Percentiles rank a stretch among this genome's conserved stretches.
phyloP scores from a whole-genome alignment of 1,140 invertebrate genomes.

The Anadara kagoshimensis region DNA sequence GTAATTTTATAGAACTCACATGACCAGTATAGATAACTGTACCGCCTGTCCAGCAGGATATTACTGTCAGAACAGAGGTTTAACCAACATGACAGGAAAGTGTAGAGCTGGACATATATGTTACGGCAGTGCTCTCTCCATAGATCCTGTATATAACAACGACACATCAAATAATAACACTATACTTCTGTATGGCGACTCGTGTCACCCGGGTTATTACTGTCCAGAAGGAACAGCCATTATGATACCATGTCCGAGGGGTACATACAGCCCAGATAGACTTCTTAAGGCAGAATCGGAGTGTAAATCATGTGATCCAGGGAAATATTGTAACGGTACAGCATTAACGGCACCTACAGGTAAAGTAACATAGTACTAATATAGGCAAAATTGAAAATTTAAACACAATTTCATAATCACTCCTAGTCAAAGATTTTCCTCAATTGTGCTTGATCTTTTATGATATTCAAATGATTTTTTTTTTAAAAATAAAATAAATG shows the following conservation, averaged over 20 bases:
- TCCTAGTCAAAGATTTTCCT: background rate
- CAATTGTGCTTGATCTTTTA: no score
- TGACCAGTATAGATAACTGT: constrained; percentile 59
- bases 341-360: constrained; percentile 59
- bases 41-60: constrained; percentile 61
- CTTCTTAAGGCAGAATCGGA: constrained; percentile 50
- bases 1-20: constrained; percentile 55
- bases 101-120: constrained; percentile 71
- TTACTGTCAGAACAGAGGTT: constrained; percentile 65
- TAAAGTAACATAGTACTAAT: constrained; percentile 19
- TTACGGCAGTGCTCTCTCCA: constrained; percentile 56
- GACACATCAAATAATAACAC: constrained; percentile 64
- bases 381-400: background rate
- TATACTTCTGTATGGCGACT: constrained; percentile 65
- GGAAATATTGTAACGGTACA: constrained; percentile 66
- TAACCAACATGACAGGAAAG: constrained; percentile 54
- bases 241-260: constrained; percentile 65
- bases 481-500: no score
- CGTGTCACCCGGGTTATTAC: constrained; percentile 64
- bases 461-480: no score
- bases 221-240: constrained; percentile 60
- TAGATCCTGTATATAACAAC: constrained; percentile 68
- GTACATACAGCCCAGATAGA: constrained; percentile 66
- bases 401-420: background rate
- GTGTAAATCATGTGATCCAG: constrained; percentile 65